Evolutionary conservation across 2,888 invertebrate species (phyloP).

Genomic region (Xanthia icteritia): DNA sequence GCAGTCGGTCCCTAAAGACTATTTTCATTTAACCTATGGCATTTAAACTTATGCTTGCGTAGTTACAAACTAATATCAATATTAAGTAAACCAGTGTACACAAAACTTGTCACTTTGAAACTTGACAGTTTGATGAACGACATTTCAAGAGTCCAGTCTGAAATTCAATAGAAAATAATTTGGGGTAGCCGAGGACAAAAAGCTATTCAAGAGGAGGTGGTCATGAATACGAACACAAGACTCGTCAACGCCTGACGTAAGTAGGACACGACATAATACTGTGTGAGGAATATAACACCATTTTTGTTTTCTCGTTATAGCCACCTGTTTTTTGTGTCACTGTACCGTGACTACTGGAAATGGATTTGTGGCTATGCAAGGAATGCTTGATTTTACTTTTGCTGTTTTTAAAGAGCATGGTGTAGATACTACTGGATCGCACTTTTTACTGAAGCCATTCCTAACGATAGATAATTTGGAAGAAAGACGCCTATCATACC

Average conservation of each 20-base stretch:
- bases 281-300: constrained; percentile 30
- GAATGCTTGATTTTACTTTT: neutral
- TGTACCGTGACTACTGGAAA: constrained; percentile 13
- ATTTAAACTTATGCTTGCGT: constrained; percentile 22
- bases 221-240: constrained; percentile 67
- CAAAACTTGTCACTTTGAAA: constrained; percentile 42
- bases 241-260: constrained; percentile 58
- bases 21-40: constrained; percentile 31
- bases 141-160: constrained; percentile 44
- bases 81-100: constrained; percentile 5
- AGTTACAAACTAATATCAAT: constrained; percentile 35
- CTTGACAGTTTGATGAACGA: constrained; percentile 61
- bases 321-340: constrained; percentile 28
- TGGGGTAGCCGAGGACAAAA: constrained; percentile 56
- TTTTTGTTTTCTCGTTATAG: constrained; percentile 40
- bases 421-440: neutral
- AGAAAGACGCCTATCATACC: neutral
- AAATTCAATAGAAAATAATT: constrained; percentile 66
- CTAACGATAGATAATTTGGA: neutral
- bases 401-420: neutral
- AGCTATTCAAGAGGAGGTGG: constrained; percentile 59
- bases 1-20: constrained; percentile 18
- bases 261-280: constrained; percentile 54
- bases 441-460: neutral
- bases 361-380: neutral